Evolutionary conservation across 2,888 invertebrate genomes (phyloP), one percentile per base, ranked within the genome.

Genomic region (Entomobrya multifasciata): DNA sequence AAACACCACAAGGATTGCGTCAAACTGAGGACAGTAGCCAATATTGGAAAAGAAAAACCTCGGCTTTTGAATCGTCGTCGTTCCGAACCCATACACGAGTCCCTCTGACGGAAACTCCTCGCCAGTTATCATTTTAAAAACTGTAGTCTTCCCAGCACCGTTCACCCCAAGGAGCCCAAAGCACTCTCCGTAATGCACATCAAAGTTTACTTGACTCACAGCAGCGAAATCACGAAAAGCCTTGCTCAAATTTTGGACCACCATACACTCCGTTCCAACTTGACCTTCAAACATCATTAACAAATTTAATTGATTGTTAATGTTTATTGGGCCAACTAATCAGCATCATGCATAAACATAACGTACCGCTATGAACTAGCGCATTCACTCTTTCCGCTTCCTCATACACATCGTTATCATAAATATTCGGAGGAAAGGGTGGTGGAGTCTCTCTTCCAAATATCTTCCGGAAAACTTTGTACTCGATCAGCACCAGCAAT

Each of bases 21-120:
- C 95, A 92, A 95, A 95, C 93, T 98, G 98, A 0, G 98, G 98
- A 92, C 98, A 98, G 93, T 98, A 98, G 30, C 97, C 97, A 92
- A 97, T 78, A 11, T 67, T 83, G n/a, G n/a, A n/a, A n/a, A n/a
- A n/a, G n/a, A n/a, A n/a, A n/a, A n/a, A n/a, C n/a, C n/a, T n/a
- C n/a, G n/a, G n/a, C n/a, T n/a, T 22, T 22, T 27, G 0, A 0
- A 36, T 25, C 0, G 2, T 74, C 10, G 4, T n/a, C n/a, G 60
- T 3, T 67, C 81, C n/a, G 13, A 36, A 55, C 0, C 15, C 30
- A 41, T 25, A 92, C 2, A 93, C 93, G 82, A 92, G 92, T 6
- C 94, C 94, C 36, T 91, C 89, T 0, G 93, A 92, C 22, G 93
- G 92, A 3, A 91, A 89, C 84, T 92, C 92, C 89, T 93, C 93